Conservation (phyloP, 2,888 invertebrate genomes). For the Pterobdella sp. region DNA sequence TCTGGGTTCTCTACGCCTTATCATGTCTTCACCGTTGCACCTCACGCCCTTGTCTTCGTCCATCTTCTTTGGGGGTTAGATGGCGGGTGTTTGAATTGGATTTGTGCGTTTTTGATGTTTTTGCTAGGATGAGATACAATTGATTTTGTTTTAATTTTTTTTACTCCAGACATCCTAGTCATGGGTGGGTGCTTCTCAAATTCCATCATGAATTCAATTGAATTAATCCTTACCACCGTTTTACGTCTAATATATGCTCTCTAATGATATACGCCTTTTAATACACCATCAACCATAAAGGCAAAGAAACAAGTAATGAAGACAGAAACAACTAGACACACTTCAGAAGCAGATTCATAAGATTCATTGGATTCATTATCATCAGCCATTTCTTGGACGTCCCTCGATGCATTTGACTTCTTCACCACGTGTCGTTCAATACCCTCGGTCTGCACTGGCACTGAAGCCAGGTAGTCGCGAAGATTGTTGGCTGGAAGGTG, state of each 20-base stretch:
- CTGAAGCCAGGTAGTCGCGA: background rate
- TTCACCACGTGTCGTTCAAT: constrained; percentile 6
- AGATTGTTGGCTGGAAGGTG: background rate
- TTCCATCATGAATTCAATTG: background rate
- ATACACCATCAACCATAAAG: background rate
- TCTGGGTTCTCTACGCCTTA: constrained; percentile 32
- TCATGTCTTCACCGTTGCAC: constrained; percentile 41
- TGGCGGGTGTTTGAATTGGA: background rate
- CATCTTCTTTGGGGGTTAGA: constrained; percentile 12
- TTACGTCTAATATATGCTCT: too few species aligned
- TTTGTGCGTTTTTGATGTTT: background rate
- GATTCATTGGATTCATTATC: constrained; percentile 23
- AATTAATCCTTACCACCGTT: too few species aligned
- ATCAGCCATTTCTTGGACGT: background rate
- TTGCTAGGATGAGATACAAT: too few species aligned
- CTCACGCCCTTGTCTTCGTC: constrained; percentile 11
- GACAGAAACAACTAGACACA: background rate
- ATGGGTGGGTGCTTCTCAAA: background rate
- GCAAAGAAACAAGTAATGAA: background rate
- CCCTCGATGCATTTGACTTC: background rate
- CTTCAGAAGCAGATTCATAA: constrained; percentile 19
- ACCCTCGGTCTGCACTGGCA: background rate
- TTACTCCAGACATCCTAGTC: background rate
- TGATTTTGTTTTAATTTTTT: too few species aligned
- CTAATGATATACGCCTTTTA: background rate